phyloP scores from a whole-genome alignment of 2,888 invertebrate genomes.

The Oxytorus armatus region DNA sequence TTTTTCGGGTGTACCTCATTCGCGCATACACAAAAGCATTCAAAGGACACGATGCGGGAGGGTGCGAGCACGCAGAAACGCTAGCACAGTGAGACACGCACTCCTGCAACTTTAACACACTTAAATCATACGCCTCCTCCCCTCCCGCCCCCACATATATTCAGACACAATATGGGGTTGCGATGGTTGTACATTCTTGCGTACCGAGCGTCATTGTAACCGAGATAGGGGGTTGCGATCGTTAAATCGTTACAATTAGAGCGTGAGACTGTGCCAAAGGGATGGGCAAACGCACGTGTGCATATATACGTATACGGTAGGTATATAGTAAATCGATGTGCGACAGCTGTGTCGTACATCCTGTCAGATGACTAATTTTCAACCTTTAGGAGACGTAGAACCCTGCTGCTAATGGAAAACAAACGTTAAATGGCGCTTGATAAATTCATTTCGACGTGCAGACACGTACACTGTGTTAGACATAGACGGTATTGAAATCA shows the following conservation, averaged over 20 bases:
- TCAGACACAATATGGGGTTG: neutral
- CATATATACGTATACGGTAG: neutral
- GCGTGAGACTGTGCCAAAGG: constrained; percentile 62
- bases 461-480: neutral
- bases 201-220: constrained; percentile 35
- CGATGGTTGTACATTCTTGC: constrained; percentile 30
- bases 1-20: constrained; percentile 53
- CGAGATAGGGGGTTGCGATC: constrained; percentile 63
- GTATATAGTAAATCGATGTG: constrained; percentile 42
- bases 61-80: constrained; percentile 1
- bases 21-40: constrained; percentile 36
- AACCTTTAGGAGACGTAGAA: constrained; percentile 19
- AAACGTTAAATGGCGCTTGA: constrained; percentile 9
- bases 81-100: constrained; percentile 51
- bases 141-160: constrained; percentile 35
- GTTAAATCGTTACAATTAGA: constrained; percentile 78
- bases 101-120: constrained; percentile 62
- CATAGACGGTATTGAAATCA: constrained; percentile 6
- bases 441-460: constrained; percentile 5
- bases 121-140: constrained; percentile 63
- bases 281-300: constrained; percentile 58
- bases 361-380: constrained; percentile 76
- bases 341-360: constrained; percentile 71
- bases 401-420: constrained; percentile 21
- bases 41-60: constrained; percentile 27